Conservation (phyloP, 2,113 vertebrate species). For the Chunga burmeisteri region DNA sequence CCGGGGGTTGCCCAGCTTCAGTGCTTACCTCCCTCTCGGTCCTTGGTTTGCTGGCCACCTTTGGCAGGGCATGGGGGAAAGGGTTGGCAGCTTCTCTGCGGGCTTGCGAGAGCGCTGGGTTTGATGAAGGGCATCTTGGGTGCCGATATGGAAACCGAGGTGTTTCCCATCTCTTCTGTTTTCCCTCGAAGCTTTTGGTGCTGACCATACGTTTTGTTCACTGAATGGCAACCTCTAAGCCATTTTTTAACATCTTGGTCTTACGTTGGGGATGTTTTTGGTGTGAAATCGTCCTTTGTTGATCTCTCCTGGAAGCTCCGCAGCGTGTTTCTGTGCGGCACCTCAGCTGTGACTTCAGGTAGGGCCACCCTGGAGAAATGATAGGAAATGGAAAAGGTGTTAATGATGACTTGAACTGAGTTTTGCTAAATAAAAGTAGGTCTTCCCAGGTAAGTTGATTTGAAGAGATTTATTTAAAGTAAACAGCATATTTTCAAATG, state of each 20-base stretch:
- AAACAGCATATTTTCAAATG: neutral
- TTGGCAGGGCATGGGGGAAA: neutral
- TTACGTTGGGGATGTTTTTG: fast-evolving
- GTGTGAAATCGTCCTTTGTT: neutral
- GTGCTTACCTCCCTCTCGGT: neutral
- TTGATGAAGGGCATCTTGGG: neutral
- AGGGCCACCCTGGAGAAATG: neutral
- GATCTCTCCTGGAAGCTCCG: neutral
- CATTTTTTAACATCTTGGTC: neutral
- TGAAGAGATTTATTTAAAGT: neutral
- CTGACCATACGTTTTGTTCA: neutral
- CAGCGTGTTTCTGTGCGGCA: fast-evolving
- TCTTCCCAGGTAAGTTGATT: neutral
- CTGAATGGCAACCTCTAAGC: neutral
- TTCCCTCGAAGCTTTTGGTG: neutral
- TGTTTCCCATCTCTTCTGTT: neutral
- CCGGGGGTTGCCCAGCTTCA: neutral
- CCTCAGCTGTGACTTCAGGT: neutral
- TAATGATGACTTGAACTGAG: neutral
- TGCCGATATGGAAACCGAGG: neutral
- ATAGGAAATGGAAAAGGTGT: neutral
- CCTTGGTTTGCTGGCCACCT: neutral
- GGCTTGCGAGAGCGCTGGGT: fast-evolving
- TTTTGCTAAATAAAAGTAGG: neutral
- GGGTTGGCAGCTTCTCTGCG: neutral